These are phyloP conservation scores for Catharus bicknelli DNA, from an alignment of 2,113 vertebrate genomes.

Conservation along the genomic window DNA sequence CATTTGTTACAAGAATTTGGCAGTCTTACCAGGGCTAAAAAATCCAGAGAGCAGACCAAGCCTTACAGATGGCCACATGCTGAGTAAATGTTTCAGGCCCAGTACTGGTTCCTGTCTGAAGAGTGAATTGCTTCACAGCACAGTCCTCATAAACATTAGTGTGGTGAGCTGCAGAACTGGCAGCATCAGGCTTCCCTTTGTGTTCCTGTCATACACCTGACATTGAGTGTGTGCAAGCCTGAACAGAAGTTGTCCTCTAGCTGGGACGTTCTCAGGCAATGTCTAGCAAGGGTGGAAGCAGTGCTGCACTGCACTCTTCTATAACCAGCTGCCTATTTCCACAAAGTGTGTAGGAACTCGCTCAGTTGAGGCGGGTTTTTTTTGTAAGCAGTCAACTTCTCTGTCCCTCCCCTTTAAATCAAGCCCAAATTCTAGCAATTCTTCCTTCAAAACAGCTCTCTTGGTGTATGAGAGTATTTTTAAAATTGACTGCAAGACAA, in stretches of 20 bases:
- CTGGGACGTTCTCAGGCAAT: neutral
- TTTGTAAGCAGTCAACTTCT: neutral
- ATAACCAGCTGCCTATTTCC: neutral
- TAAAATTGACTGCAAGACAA: neutral
- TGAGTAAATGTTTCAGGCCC: neutral
- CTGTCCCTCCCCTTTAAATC: neutral
- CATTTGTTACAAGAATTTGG: neutral
- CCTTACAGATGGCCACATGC: neutral
- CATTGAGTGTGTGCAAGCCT: neutral
- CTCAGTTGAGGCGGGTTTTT: neutral
- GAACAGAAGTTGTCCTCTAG: constrained; percentile 22
- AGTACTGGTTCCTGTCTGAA: neutral
- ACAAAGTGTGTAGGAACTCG: neutral
- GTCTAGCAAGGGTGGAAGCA: neutral
- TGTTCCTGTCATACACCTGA: neutral
- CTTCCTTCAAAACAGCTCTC: neutral
- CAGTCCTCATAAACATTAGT: neutral
- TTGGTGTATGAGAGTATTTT: rapidly evolving
- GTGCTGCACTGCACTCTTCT: neutral
- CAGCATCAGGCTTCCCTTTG: constrained; percentile 11
- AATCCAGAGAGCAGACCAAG: neutral
- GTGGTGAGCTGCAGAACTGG: constrained; percentile 36
- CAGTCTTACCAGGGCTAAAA: neutral
- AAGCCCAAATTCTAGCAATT: neutral
- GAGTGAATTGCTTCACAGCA: neutral